Conservation (phyloP, 2,888 invertebrate genomes). For the Hemithea aestivaria region DNA sequence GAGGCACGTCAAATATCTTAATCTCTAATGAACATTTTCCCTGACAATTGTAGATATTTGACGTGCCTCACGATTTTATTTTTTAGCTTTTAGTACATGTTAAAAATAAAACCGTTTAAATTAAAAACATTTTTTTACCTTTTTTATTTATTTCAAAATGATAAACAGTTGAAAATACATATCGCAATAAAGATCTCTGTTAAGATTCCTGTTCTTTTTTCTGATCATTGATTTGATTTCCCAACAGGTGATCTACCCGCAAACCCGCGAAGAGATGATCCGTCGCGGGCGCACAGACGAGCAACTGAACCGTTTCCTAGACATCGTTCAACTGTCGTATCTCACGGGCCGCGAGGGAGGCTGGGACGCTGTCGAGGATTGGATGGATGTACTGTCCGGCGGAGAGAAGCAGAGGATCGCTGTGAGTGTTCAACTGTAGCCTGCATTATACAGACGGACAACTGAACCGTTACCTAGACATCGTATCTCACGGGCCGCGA, state of each 20-base stretch:
- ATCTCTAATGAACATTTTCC: too few species aligned
- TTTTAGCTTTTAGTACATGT: too few species aligned
- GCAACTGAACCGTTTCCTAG: slow-evolving; percentile 86
- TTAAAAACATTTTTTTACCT: too few species aligned
- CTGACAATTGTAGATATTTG: too few species aligned
- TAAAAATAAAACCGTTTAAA: too few species aligned
- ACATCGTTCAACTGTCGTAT: slow-evolving; percentile 91
- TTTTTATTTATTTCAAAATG: too few species aligned
- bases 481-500: slow-evolving; percentile 90
- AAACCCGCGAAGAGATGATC: slow-evolving; percentile 91
- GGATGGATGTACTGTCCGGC: slow-evolving; percentile 98
- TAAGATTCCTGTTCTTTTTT: too few species aligned
- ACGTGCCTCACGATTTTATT: too few species aligned
- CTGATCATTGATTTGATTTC: background rate
- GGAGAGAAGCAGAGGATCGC: slow-evolving; percentile 99
- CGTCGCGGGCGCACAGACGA: slow-evolving; percentile 88
- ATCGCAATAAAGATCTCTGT: too few species aligned
- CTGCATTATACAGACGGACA: slow-evolving; percentile 90
- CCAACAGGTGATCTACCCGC: slow-evolving; percentile 93
- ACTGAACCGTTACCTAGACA: slow-evolving; percentile 85
- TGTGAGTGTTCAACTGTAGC: slow-evolving; percentile 70
- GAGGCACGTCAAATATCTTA: too few species aligned
- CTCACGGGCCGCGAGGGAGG: slow-evolving; percentile 91
- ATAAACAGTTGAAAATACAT: too few species aligned
- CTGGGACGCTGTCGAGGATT: slow-evolving; percentile 96